Evolutionary conservation across 2,113 vertebrate species (phyloP), one percentile per base, ranked within the genome.

Genomic region (Telmatochromis brachygnathus): DNA sequence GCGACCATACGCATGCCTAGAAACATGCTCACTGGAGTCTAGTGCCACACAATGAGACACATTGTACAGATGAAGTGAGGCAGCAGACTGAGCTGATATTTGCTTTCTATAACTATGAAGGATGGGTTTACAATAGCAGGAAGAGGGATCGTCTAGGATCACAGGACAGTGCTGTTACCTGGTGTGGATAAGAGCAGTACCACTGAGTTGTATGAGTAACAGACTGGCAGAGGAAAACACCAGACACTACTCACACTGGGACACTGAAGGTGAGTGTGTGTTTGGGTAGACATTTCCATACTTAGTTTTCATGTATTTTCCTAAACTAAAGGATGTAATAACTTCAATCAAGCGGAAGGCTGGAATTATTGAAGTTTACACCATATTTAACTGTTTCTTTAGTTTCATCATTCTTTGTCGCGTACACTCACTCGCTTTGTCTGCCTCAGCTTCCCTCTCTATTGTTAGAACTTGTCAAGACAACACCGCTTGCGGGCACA

Each of bases 401-500:
- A 53, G n/a, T 26, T 84, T 68, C 7, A 33, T 14, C 26, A 26
- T 5, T 45, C 45, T 82, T 85, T 65, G 26, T 91, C 21, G 2
- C 5, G 3, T 39, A 23, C 62, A 23, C 39, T 35, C 7, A 77
- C 2, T 47, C 3, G 73, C 3, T 54, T 3, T 53, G 15, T 92
- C 45, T 68, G 54, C 37, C 73, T 81, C 84, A 82, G 86, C 70
- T 83, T 81, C 62, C 6, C 23, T 84, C 3, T 79, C 79, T 9
- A 89, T 42, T 80, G 82, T 87, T 86, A 81, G 28, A 91, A 84
- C 92, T 88, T 87, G 86, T 90, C 80, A 68, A 33, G 68, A 88
- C 85, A 62, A 55, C 87, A 79, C 54, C 10, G 79, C 90, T 89
- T 92, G 53, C 70, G 91, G 93, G 91, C 91, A 85, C 39, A 73